Evolutionary conservation across 2,888 invertebrate genomes (phyloP), one percentile per base, ranked within the genome.

Genomic region (Oscheius myriophilus): DNA sequence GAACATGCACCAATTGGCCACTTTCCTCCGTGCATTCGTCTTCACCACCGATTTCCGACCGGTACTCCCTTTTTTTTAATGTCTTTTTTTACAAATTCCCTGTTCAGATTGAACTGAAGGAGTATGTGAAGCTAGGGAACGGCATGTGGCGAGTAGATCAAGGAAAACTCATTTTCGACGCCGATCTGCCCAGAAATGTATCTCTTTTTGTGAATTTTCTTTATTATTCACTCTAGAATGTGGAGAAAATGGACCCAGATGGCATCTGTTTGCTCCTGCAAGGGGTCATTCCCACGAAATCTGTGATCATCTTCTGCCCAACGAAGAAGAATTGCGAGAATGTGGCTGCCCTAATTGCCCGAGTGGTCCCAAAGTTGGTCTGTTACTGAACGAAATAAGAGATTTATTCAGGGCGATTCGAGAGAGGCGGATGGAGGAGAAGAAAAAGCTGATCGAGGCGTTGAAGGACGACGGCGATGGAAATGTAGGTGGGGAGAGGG

Each of bases 301-400:
- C 93, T 0, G 93, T 93, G 83, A 90, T 96, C 0, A 91, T 96
- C 52, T 96, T 96, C 90, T 96, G 96, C 87, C 91, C 95, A n/a
- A 92, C 93, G 2, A 93, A 94, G 85, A 91, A 92, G 83, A 95
- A 93, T 88, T 94, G 94, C 86, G 94, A 96, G 88, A 95, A 93
- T 88, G 93, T 96, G 1, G 93, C 94, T 0, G 84, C 90, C 25
- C 88, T 95, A 21, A 88, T 96, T 14, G 91, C 92, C 80, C 91
- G 91, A 84, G 88, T 92, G 75, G 88, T 91, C 69, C 88, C 88
- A 25, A 87, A 84, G 87, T 89, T 85, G 39, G 43, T 52, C 46
- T 18, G 55, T 43, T 33, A n/a, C 18, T 39, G 21, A 18, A 9
- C 33, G 3, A 21, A 25, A 21, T 53, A 52, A 18, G 45, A 25